These are phyloP conservation scores for Drosophila repleta DNA, from an alignment of 1,140 invertebrate species.

Conservation along the genomic window DNA sequence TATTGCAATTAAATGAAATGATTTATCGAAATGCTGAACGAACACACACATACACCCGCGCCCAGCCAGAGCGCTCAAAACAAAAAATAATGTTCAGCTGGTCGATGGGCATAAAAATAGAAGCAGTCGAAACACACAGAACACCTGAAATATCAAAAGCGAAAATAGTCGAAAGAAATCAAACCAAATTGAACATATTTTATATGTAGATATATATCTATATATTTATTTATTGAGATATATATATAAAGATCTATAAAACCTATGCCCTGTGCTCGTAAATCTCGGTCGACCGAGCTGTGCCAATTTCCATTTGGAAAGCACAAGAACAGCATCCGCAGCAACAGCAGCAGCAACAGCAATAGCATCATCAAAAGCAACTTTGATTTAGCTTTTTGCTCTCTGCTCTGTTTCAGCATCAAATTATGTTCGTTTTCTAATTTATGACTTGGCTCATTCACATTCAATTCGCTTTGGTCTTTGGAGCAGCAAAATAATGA, in stretches of 20 bases:
- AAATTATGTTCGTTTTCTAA: slow-evolving; percentile 56
- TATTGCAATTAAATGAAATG: slow-evolving; percentile 76
- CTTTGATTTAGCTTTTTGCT: slow-evolving; percentile 33
- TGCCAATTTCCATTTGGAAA: slow-evolving; percentile 68
- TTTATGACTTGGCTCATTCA: slow-evolving; percentile 67
- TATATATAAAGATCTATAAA: slow-evolving; percentile 30
- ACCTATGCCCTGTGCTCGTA: slow-evolving; percentile 53
- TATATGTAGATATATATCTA: slow-evolving; percentile 3
- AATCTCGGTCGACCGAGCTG: slow-evolving; percentile 53
- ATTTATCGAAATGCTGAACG: slow-evolving; percentile 58
- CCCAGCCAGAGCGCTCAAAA: slow-evolving; percentile 19
- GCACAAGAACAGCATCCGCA: slow-evolving; percentile 33
- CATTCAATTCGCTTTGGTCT: slow-evolving; percentile 53
- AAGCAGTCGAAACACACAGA: slow-evolving; percentile 34
- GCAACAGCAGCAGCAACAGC: slow-evolving; percentile 20
- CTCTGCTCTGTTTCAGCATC: slow-evolving; percentile 40
- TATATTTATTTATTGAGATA: neutral
- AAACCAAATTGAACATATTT: slow-evolving; percentile 6
- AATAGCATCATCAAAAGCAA: slow-evolving; percentile 54
- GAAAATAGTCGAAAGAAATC: slow-evolving; percentile 28
- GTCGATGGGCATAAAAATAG: slow-evolving; percentile 41
- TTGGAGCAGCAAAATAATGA: slow-evolving; percentile 31
- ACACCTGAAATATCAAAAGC: slow-evolving; percentile 63
- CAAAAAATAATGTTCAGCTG: slow-evolving; percentile 30
- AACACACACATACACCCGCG: slow-evolving; percentile 56